Evolutionary conservation across 2,797 vertebrate genomes (phyloP), one percentile per base, ranked within the genome.

Genomic region (Trematomus bernacchii): DNA sequence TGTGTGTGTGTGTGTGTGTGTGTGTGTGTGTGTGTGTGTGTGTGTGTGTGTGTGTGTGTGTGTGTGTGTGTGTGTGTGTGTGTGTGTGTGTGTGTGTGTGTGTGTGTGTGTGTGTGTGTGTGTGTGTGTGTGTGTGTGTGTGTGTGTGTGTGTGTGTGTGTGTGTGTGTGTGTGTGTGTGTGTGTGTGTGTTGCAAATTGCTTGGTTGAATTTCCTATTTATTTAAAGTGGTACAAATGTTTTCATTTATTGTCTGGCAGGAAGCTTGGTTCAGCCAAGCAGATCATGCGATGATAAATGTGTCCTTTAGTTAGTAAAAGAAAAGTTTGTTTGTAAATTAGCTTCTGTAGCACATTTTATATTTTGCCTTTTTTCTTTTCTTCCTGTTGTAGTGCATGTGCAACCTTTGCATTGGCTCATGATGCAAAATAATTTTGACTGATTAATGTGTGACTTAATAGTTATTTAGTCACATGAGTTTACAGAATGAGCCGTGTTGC

Each of bases 181-280:
- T 27, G 27, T 27, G 27, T 27, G 27, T 83, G 71, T 79, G 62
- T 6, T 58, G 37, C 10, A 48, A 43, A 40, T 57, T 61, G 37
- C 69, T 58, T 74, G 73, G 52, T 87, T 82, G 8, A 81, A 73
- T 80, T 86, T 84, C 6, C 14, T 91, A 93, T 93, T 93, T 93
- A 93, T 92, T 92, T 84, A 27, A n/a, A 83, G 66, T 42, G 61
- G 80, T 87, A 82, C 72, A 65, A 23, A 61, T 47, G 60, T 8
- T 62, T 44, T 55, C 0, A 50, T 60, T 19, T 0, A 42, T 66
- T 77, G 71, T 69, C 13, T 57, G 51, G 11, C 47, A 65, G 76
- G 60, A 78, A 80, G 65, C n/a, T 66, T 58, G 48, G 40, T 42
- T 37, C 76, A 67, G 66, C 53, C 54, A 40, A 52, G 19, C 18